A percentile compares a stretch with the other conserved stretches of the same genome.
Conservation (phyloP, 2,888 invertebrate species). For the Drosophila quasianomalipes region DNA sequence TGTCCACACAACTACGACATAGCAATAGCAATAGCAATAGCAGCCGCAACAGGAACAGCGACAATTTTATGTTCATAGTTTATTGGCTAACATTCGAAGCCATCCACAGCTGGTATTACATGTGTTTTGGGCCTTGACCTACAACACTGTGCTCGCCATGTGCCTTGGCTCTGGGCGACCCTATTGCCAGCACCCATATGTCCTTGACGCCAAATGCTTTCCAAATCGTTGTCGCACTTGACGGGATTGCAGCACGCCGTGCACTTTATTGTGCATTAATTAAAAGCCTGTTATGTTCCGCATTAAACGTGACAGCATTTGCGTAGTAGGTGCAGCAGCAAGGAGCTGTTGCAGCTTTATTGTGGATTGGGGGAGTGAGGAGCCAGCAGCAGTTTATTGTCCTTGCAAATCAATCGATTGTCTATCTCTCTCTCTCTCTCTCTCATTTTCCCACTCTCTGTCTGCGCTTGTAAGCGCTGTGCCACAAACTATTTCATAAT, state of each 20-base stretch:
- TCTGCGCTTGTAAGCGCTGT: not conserved
- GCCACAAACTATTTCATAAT: conserved; percentile 71
- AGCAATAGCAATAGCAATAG: conserved; percentile 33
- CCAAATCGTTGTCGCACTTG: conserved; percentile 63
- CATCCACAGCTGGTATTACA: conserved; percentile 53
- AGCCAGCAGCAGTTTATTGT: conserved; percentile 34
- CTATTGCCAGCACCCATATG: conserved; percentile 18
- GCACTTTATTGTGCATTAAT: conserved; percentile 76
- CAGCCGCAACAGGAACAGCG: conserved; percentile 31
- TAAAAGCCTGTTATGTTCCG: conserved; percentile 75
- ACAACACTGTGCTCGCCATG: conserved; percentile 39
- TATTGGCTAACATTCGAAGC: conserved; percentile 48
- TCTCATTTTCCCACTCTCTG: conserved; percentile 1
- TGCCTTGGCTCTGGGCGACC: conserved; percentile 22
- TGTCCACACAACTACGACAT: conserved; percentile 27
- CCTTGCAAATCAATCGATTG: conserved; percentile 77
- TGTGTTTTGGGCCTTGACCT: conserved; percentile 72
- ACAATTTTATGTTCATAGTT: conserved; percentile 74
- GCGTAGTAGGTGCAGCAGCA: not conserved
- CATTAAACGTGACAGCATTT: conserved; percentile 66
- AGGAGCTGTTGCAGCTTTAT: not conserved
- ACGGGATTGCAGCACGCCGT: conserved; percentile 42
- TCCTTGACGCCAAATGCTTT: conserved; percentile 67
- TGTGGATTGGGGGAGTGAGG: not conserved
- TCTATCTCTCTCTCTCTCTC: conserved; percentile 25